Evolutionary conservation across 2,888 invertebrate genomes (phyloP), one percentile per base, ranked within the genome.

Genomic region (Anodontia alba): DNA sequence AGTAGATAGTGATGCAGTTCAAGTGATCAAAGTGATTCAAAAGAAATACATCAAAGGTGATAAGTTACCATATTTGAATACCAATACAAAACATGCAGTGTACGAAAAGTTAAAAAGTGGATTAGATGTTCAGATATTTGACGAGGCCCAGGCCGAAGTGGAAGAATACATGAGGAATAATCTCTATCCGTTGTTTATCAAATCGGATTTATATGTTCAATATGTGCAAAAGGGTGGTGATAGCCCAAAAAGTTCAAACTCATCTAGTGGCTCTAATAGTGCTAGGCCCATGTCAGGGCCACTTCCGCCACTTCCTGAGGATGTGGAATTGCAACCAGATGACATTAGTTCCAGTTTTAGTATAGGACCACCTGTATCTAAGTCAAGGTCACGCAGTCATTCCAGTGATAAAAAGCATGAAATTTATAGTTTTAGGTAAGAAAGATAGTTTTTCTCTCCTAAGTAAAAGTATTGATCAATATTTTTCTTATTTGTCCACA

Each of bases 111-210:
- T 94, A 43, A 81, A 85, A 23, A 86, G 81, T 72, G 80, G 95
- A 91, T 96, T 96, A 91, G 97, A 96, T 95, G 96, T 96, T 91
- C 96, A 96, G 91, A 96, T 99, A 91, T 98, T 98, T 94, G 98
- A 98, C 95, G 96, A 96, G 89, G 97, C 97, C 95, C 97, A 97
- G 93, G 95, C 96, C 78, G 97, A 97, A 88, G 97, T 98, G 91
- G 98, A 98, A 93, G 96, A 96, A 62, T 96, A 97, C 80, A 98
- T 99, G 94, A 97, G 97, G 87, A 97, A 97, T 94, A 97, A 97
- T 81, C 97, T 97, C 83, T 99, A 99, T 95, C 97, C 97, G 79
- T 97, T 97, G 95, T 99, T 99, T 95, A 96, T 99, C 87, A 97
- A 97, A 90, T 98, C 98, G 90, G 98, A 98, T 92, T 96, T 97